phyloP scores from a whole-genome alignment of 2,797 vertebrate species.

The Rhincodon typus region DNA sequence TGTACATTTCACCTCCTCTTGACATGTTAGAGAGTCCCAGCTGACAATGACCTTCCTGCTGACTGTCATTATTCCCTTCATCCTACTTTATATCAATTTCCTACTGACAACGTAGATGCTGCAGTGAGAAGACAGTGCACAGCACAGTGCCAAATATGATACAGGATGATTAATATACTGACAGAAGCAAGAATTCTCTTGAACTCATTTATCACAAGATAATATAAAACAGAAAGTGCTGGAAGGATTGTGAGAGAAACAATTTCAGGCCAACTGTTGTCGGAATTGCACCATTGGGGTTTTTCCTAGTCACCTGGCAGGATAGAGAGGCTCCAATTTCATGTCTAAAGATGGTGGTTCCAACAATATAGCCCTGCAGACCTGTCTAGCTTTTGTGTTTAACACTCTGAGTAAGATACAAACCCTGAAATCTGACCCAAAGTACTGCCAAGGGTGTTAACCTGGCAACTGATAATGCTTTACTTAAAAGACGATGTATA shows the following conservation, averaged over 20 bases:
- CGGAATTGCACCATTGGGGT: neutral
- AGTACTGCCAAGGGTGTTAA: neutral
- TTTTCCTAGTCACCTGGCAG: neutral
- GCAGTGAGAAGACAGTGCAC: neutral
- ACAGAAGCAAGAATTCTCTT: neutral
- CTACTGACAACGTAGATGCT: neutral
- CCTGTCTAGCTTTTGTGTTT: neutral
- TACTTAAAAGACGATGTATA: neutral
- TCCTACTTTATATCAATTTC: neutral
- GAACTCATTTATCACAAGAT: neutral
- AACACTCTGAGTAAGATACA: neutral
- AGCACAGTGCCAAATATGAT: neutral
- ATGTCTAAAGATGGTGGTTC: neutral
- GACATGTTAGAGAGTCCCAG: neutral
- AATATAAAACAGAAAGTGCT: neutral
- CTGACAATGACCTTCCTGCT: neutral
- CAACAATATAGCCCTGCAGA: neutral
- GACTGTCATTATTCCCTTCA: neutral
- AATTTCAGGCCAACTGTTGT: neutral
- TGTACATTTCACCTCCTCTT: neutral
- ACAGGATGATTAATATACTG: neutral
- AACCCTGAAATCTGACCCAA: neutral
- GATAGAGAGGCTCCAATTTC: neutral
- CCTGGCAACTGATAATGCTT: neutral
- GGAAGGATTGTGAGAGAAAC: neutral